Percentiles rank a stretch among this genome's conserved stretches.
Evolutionary conservation across 2,888 invertebrate genomes (phyloP).

Genomic region (Nomada fabriciana): DNA sequence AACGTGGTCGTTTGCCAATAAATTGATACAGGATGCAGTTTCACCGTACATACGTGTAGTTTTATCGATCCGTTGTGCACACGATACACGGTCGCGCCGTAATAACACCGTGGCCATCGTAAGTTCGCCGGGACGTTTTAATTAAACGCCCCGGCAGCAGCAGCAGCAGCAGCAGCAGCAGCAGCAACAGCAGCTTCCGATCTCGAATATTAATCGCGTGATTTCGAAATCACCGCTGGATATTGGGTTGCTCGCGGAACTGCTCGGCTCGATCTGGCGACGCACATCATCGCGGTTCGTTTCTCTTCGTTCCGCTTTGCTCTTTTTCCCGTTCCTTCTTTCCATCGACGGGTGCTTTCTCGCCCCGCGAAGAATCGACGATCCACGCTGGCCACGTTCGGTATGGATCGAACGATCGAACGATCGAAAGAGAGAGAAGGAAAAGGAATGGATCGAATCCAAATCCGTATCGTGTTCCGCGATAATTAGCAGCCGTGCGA

Average conservation of each 20-base stretch:
- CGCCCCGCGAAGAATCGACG: no score
- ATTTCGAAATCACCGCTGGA: conserved; percentile 37
- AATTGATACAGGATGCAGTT: conserved; percentile 37
- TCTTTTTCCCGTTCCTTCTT: background rate
- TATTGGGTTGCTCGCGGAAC: background rate
- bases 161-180: conserved; percentile 8
- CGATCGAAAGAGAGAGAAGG: no score
- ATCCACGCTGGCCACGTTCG: no score
- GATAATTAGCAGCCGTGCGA: no score
- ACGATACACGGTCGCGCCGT: conserved; percentile 6
- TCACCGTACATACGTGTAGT: conserved; percentile 15
- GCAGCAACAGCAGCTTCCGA: conserved; percentile 7
- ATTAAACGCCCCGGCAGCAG: conserved; percentile 40
- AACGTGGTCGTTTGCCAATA: conserved; percentile 25
- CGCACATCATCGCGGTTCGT: background rate
- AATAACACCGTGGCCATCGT: conserved; percentile 40
- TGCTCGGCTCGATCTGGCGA: background rate
- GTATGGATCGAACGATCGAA: no score
- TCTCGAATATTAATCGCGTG: conserved; percentile 50
- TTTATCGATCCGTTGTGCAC: conserved; percentile 35
- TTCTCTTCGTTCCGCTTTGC: background rate
- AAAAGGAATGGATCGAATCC: no score
- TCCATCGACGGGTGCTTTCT: background rate
- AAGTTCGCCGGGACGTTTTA: conserved; percentile 53
- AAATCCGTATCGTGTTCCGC: no score